Conservation (phyloP, 2,113 vertebrate genomes). For the Epinephelus cyanopodus region DNA sequence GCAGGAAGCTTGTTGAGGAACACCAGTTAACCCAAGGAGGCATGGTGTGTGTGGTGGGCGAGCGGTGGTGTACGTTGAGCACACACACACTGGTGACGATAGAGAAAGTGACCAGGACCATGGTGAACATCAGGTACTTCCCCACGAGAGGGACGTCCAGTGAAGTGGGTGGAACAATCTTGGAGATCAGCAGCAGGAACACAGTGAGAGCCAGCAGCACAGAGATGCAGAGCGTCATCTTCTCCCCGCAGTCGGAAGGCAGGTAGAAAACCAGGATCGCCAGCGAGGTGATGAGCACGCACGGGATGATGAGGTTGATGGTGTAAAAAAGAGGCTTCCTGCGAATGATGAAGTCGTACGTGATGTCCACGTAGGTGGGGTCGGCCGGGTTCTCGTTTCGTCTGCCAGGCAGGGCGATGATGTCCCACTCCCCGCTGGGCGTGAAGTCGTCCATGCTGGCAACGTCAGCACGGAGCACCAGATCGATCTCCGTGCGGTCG, state of each 20-base stretch:
- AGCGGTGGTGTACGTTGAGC: slow-evolving; percentile 96
- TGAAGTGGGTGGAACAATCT: slow-evolving; percentile 95
- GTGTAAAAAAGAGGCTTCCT: slow-evolving; percentile 97
- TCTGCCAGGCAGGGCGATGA: slow-evolving; percentile 91
- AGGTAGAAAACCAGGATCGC: slow-evolving; percentile 97
- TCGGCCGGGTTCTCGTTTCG: slow-evolving; percentile 93
- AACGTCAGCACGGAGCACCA: slow-evolving; percentile 92
- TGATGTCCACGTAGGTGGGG: slow-evolving; percentile 96
- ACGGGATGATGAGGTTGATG: slow-evolving; percentile 97
- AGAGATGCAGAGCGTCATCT: slow-evolving; percentile 97
- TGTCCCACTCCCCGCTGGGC: slow-evolving; percentile 96
- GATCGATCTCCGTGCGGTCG: slow-evolving; percentile 93
- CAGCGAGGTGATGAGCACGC: slow-evolving; percentile 94
- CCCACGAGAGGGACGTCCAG: slow-evolving; percentile 95
- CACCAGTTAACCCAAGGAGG: slow-evolving; percentile 93
- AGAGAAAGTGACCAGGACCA: slow-evolving; percentile 97
- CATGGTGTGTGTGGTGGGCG: slow-evolving; percentile 97
- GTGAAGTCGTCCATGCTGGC: slow-evolving; percentile 98
- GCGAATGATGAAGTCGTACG: slow-evolving; percentile 96
- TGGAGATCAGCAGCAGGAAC: slow-evolving; percentile 96
- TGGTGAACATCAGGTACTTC: slow-evolving; percentile 99
- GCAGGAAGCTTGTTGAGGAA: slow-evolving; percentile 94
- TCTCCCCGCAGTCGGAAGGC: slow-evolving; percentile 95
- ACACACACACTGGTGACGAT: slow-evolving; percentile 97
- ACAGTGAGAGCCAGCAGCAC: slow-evolving; percentile 95